Percentiles rank a stretch among this genome's conserved stretches.
Conservation (phyloP, 2,888 invertebrate genomes). For the Coleophora deauratella region DNA sequence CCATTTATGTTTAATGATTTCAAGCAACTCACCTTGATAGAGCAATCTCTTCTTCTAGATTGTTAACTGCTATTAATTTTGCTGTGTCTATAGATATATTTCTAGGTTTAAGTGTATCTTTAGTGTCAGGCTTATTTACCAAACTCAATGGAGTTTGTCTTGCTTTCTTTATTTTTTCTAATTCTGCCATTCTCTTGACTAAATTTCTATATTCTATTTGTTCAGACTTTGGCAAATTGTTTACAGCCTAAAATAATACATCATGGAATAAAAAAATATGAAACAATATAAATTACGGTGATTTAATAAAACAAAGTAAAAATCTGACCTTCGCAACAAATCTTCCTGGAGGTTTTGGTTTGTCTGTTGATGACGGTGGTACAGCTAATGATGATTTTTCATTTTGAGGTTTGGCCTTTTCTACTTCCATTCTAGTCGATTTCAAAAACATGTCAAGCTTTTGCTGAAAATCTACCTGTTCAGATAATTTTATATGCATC, state of each 20-base stretch:
- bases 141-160: slow-evolving; percentile 40
- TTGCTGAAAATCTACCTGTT: slow-evolving; percentile 58
- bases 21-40: slow-evolving; percentile 41
- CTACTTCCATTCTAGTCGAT: slow-evolving; percentile 56
- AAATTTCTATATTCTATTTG: slow-evolving; percentile 65
- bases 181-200: slow-evolving; percentile 64
- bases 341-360: slow-evolving; percentile 43
- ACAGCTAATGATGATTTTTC: slow-evolving; percentile 16
- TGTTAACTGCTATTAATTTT: slow-evolving; percentile 20
- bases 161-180: slow-evolving; percentile 62
- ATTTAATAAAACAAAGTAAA: background rate
- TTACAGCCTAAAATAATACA: slow-evolving; percentile 47
- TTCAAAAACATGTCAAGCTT: slow-evolving; percentile 61
- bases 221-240: slow-evolving; percentile 62
- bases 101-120: slow-evolving; percentile 51
- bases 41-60: slow-evolving; percentile 53
- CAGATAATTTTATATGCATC: slow-evolving; percentile 63
- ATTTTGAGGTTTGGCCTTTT: slow-evolving; percentile 44
- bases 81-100: slow-evolving; percentile 34
- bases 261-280: background rate
- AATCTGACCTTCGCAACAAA: slow-evolving; percentile 57
- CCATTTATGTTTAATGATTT: slow-evolving; percentile 1
- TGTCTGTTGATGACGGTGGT: slow-evolving; percentile 30
- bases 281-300: background rate
- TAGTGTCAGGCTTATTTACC: slow-evolving; percentile 23